Conservation (phyloP, 1,140 invertebrate genomes). For the Maconellicoccus hirsutus region DNA sequence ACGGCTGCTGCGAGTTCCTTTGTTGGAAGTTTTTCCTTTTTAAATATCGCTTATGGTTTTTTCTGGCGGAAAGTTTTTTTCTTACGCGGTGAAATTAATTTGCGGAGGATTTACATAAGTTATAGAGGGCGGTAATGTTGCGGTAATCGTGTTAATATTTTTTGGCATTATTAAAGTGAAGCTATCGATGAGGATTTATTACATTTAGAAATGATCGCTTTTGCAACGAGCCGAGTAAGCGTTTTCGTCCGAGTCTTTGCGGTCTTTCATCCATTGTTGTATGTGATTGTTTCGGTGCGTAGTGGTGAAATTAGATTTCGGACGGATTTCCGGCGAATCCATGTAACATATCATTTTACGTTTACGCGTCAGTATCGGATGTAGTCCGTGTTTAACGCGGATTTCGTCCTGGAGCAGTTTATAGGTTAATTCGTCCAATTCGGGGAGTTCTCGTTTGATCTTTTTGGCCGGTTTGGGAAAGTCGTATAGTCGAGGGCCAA, state of each 20-base stretch:
- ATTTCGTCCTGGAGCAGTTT: neutral
- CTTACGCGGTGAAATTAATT: slow-evolving; percentile 1
- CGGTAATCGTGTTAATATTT: too few relatives aligned
- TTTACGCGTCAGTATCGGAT: neutral
- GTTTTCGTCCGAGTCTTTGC: neutral
- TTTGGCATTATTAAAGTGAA: too few relatives aligned
- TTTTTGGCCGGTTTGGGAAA: too few relatives aligned
- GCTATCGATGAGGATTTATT: neutral
- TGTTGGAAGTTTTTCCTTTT: neutral
- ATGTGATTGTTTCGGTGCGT: neutral
- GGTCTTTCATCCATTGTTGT: neutral
- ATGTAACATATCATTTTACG: neutral
- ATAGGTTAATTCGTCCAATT: neutral
- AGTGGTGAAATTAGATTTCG: neutral
- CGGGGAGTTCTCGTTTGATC: neutral
- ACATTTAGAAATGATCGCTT: neutral
- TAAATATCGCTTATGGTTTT: neutral
- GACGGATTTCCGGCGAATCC: slow-evolving; percentile 3
- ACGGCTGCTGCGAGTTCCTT: neutral
- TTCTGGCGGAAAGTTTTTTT: neutral
- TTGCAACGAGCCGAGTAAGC: neutral
- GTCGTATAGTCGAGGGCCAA: too few relatives aligned
- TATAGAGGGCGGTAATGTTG: neutral
- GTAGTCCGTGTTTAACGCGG: neutral
- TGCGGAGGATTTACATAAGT: neutral